phyloP scores from a whole-genome alignment of 2,113 vertebrate genomes.

The Nymphicus hollandicus region DNA sequence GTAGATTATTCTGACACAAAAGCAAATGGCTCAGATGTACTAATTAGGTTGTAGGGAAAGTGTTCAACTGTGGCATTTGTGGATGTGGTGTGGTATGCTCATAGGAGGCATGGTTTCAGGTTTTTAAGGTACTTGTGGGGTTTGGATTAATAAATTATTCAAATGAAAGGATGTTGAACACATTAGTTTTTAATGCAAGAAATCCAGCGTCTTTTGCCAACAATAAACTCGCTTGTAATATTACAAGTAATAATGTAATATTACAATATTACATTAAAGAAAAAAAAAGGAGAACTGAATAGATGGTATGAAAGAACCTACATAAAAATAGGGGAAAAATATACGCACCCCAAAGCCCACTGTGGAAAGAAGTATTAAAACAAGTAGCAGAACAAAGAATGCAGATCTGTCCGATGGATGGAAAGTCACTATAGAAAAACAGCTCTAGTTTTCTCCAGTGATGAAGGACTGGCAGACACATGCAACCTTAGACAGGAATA shows the following conservation, averaged over 20 bases:
- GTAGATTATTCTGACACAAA: background rate
- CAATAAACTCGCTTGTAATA: background rate
- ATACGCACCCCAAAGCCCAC: background rate
- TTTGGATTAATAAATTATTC: background rate
- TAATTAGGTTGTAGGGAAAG: background rate
- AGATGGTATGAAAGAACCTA: background rate
- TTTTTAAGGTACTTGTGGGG: background rate
- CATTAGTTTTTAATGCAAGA: background rate
- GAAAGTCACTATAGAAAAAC: background rate
- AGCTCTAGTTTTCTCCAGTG: background rate
- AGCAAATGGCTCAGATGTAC: background rate
- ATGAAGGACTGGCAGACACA: background rate
- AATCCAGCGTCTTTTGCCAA: background rate
- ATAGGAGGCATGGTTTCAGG: background rate
- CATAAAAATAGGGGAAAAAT: background rate
- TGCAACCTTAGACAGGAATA: background rate
- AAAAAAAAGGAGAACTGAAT: background rate
- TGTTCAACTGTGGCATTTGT: background rate
- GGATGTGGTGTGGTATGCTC: background rate
- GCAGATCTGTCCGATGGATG: fast-evolving
- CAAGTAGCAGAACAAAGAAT: background rate
- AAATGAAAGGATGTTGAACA: background rate
- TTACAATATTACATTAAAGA: background rate
- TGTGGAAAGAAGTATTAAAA: background rate
- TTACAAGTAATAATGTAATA: background rate